These are phyloP conservation scores for Panopea generosa DNA, from an alignment of 2,888 invertebrate species.

Conservation along the genomic window DNA sequence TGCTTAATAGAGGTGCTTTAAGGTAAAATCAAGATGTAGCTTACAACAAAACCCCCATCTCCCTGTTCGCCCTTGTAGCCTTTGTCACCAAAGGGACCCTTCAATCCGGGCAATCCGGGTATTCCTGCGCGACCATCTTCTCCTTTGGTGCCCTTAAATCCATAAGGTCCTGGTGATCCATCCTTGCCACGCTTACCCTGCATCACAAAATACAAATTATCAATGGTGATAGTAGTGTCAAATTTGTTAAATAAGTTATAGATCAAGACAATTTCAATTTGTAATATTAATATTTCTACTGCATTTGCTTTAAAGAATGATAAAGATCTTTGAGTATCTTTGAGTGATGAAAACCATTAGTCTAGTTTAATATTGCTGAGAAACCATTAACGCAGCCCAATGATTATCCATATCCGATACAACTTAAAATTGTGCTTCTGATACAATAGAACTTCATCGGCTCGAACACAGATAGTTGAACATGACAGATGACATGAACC, in stretches of 20 bases:
- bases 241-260: not conserved
- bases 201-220: too few species aligned
- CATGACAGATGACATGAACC: too few species aligned
- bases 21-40: not conserved
- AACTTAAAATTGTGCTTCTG: too few species aligned
- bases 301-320: not conserved
- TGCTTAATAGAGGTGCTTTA: not conserved
- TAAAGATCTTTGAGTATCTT: not conserved
- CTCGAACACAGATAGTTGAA: too few species aligned
- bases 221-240: not conserved
- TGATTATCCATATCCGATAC: too few species aligned
- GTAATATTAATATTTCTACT: not conserved
- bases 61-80: slow-evolving; percentile 59
- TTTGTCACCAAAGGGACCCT: slow-evolving; percentile 59
- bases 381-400: too few species aligned
- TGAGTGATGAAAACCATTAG: too few species aligned
- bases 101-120: slow-evolving; percentile 68
- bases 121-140: slow-evolving; percentile 68
- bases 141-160: slow-evolving; percentile 72
- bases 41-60: slow-evolving; percentile 61
- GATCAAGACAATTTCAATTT: not conserved
- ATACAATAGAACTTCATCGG: too few species aligned
- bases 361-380: too few species aligned
- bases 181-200: slow-evolving; percentile 80
- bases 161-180: slow-evolving; percentile 73